Conservation (phyloP, 1,140 invertebrate species). For the Drosophila ohnishii region DNA sequence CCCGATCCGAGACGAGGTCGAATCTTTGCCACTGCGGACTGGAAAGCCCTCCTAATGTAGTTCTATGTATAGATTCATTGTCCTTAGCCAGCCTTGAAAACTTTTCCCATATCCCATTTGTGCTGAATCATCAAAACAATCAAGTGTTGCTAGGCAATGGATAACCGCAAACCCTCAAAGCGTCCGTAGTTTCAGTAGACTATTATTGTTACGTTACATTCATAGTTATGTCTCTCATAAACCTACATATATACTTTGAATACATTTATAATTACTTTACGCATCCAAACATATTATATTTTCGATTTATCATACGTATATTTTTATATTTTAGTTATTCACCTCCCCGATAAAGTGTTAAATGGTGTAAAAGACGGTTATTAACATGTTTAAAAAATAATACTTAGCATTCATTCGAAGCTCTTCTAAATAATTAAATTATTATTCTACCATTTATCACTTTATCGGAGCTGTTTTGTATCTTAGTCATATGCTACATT, state of each 20-base stretch:
- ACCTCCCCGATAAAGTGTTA: slow-evolving; percentile 6
- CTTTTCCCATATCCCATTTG: slow-evolving; percentile 18
- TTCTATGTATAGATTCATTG: slow-evolving; percentile 46
- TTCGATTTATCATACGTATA: slow-evolving; percentile 7
- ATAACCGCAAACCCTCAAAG: neutral
- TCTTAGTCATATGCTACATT: slow-evolving; percentile 20
- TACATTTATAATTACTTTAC: slow-evolving; percentile 11
- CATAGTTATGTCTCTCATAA: slow-evolving; percentile 22
- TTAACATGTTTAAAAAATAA: neutral
- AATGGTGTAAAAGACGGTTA: neutral
- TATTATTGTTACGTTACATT: slow-evolving; percentile 19
- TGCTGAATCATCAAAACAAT: slow-evolving; percentile 50
- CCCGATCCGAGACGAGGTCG: neutral
- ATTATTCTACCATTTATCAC: slow-evolving; percentile 7
- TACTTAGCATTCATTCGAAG: neutral
- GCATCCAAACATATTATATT: slow-evolving; percentile 10
- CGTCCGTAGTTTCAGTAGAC: slow-evolving; percentile 2
- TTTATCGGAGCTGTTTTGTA: slow-evolving; percentile 12
- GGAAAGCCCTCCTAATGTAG: slow-evolving; percentile 12
- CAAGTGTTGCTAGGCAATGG: slow-evolving; percentile 28
- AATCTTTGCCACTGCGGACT: slow-evolving; percentile 16
- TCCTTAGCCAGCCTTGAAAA: slow-evolving; percentile 27
- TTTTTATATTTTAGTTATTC: neutral
- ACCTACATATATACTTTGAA: neutral
- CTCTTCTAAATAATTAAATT: neutral